Conservation (phyloP, 2,888 invertebrate genomes). For the Globia sparganii region DNA sequence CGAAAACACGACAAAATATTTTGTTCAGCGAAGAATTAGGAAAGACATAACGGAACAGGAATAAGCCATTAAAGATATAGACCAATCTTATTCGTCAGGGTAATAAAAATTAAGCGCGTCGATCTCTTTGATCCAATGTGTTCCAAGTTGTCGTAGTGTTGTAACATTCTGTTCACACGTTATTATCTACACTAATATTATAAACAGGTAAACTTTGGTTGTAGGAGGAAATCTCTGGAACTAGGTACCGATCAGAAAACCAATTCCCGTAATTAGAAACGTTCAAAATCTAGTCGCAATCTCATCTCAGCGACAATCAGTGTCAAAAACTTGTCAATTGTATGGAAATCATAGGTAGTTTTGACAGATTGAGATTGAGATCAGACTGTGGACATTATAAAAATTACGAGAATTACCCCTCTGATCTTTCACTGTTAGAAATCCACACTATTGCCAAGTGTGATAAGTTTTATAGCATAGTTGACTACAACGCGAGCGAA, state of each 20-base stretch:
- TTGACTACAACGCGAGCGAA: not conserved
- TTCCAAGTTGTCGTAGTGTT: conserved; percentile 33
- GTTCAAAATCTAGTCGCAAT: not conserved
- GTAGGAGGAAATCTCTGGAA: not conserved
- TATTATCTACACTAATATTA: conserved; percentile 1
- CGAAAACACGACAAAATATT: conserved; percentile 37
- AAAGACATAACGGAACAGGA: conserved; percentile 60
- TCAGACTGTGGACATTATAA: not conserved
- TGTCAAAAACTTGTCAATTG: not conserved
- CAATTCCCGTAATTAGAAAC: not conserved
- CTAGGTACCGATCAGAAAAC: not conserved
- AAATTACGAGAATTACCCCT: not conserved
- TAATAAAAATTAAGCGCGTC: conserved; percentile 70
- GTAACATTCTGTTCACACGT: conserved; percentile 44
- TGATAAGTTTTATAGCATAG: not conserved
- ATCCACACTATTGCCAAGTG: not conserved
- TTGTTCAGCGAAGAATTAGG: conserved; percentile 26
- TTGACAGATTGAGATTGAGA: not conserved
- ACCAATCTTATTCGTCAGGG: conserved; percentile 68
- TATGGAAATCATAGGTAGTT: not conserved
- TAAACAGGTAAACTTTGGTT: not conserved
- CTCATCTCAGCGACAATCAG: too few relatives aligned
- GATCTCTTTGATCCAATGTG: conserved; percentile 70
- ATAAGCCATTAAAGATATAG: conserved; percentile 70
- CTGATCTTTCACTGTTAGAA: not conserved